These are phyloP conservation scores for Thunnus thynnus DNA, from an alignment of 2,113 vertebrate species.

Conservation along the genomic window DNA sequence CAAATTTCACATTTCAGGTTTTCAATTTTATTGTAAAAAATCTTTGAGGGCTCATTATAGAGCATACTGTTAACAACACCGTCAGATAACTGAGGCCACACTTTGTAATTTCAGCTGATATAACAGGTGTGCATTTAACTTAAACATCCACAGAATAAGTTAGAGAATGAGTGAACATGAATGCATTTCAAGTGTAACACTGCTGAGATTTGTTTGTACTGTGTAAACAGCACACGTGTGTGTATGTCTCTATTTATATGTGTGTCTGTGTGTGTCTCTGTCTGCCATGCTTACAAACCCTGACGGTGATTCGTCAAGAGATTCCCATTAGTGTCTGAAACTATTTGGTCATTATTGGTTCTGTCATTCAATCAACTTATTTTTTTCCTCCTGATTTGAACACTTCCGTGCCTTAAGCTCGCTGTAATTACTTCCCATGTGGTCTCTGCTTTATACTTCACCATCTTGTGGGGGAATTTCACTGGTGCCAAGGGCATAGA, in stretches of 20 bases:
- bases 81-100: neutral
- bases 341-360: constrained; percentile 61
- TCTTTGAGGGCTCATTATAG: too few relatives aligned
- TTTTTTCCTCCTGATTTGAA: constrained; percentile 52
- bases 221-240: neutral
- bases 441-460: constrained; percentile 52
- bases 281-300: constrained; percentile 18
- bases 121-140: neutral
- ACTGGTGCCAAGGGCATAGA: constrained; percentile 64
- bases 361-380: constrained; percentile 64
- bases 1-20: too few relatives aligned
- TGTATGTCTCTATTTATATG: neutral
- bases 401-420: constrained; percentile 54
- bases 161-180: constrained; percentile 2
- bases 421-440: constrained; percentile 75
- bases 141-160: neutral
- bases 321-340: constrained; percentile 57
- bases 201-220: neutral
- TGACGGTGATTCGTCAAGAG: constrained; percentile 55
- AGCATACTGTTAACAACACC: too few relatives aligned
- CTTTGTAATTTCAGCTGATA: neutral
- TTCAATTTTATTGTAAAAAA: too few relatives aligned
- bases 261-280: neutral
- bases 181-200: constrained; percentile 1
- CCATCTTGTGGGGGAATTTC: constrained; percentile 60